phyloP scores from a whole-genome alignment of 2,797 vertebrate genomes.

The Simalia tracyae region DNA sequence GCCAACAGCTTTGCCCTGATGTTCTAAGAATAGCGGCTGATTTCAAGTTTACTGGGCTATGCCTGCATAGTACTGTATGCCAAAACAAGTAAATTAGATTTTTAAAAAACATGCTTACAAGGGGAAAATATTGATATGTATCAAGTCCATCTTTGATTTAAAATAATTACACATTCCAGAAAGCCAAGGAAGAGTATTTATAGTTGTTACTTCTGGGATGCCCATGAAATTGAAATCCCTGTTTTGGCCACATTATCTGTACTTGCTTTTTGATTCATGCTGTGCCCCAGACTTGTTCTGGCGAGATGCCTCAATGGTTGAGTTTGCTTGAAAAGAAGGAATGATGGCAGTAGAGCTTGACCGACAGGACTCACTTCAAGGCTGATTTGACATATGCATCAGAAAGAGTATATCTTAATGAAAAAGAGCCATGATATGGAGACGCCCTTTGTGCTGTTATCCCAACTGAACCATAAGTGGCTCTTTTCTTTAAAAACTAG shows the following conservation, averaged over 20 bases:
- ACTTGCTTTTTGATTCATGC: neutral
- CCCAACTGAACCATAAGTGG: too few species aligned
- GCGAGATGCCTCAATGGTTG: neutral
- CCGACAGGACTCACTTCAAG: neutral
- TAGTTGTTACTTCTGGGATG: neutral
- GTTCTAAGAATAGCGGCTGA: neutral
- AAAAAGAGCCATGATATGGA: too few species aligned
- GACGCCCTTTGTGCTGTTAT: too few species aligned
- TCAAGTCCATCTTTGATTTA: constrained; percentile 3
- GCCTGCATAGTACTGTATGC: neutral
- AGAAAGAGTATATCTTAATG: neutral
- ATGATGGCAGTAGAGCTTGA: neutral
- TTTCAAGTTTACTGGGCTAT: neutral
- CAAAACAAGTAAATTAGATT: neutral
- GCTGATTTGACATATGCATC: neutral
- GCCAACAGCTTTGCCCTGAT: neutral
- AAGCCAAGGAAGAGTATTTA: constrained; percentile 10
- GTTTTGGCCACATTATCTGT: neutral
- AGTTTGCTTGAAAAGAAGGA: neutral
- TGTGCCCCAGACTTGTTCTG: neutral
- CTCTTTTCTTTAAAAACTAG: too few species aligned
- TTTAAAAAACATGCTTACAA: neutral
- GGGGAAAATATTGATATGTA: constrained; percentile 8
- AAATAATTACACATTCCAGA: neutral
- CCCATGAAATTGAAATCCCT: neutral